These are phyloP conservation scores for Sinodicranocentrus sp. DNA, from an alignment of 2,888 invertebrate genomes.

Conservation along the genomic window DNA sequence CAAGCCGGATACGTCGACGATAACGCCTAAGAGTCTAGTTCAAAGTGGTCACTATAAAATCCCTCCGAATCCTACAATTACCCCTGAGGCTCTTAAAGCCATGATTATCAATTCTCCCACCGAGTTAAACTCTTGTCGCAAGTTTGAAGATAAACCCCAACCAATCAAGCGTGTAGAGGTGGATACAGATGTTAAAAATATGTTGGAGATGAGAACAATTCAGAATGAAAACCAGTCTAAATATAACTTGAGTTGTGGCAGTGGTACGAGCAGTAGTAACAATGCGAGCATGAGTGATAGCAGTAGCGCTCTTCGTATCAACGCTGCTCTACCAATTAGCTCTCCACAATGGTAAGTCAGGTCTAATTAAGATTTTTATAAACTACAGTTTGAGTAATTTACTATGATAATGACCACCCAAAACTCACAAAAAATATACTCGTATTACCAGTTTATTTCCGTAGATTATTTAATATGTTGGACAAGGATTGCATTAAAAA, in stretches of 20 bases:
- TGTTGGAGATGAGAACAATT: conserved; percentile 50
- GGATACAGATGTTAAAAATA: conserved; percentile 49
- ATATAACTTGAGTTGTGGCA: conserved; percentile 66
- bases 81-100: conserved; percentile 57
- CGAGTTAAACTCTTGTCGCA: conserved; percentile 90
- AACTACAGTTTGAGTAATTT: neutral
- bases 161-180: conserved; percentile 56
- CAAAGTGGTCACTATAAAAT: conserved; percentile 64
- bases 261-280: conserved; percentile 67
- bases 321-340: conserved; percentile 66
- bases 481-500: conserved; percentile 7
- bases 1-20: conserved; percentile 30
- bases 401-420: conserved; percentile 47
- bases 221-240: conserved; percentile 57
- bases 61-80: conserved; percentile 53
- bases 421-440: conserved; percentile 29
- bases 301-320: conserved; percentile 61
- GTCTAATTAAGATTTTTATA: conserved; percentile 42
- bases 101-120: conserved; percentile 85
- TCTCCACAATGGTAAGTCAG: conserved; percentile 73
- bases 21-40: conserved; percentile 41
- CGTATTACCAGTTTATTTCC: conserved; percentile 53
- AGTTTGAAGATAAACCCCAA: conserved; percentile 88
- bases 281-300: conserved; percentile 71
- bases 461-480: conserved; percentile 5